These are phyloP conservation scores for Drosophila prosaltans DNA, from an alignment of 1,140 invertebrate species.

Conservation along the genomic window DNA sequence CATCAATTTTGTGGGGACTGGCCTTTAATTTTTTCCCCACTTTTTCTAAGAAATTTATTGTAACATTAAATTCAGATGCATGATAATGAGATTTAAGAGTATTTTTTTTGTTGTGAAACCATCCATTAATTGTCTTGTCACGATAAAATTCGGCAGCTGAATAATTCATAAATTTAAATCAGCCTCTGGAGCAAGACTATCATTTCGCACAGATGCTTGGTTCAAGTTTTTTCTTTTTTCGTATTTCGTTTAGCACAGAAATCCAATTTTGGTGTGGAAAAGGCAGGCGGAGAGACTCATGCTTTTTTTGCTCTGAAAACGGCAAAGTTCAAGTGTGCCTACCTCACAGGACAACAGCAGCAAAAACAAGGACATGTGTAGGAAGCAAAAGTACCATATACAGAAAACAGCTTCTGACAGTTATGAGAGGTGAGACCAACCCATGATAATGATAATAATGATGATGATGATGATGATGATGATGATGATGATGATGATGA, in stretches of 20 bases:
- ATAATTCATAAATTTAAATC: slow-evolving; percentile 52
- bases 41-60: not conserved
- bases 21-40: too few species aligned
- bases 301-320: slow-evolving; percentile 8
- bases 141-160: slow-evolving; percentile 21
- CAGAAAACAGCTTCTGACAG: slow-evolving; percentile 21
- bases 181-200: slow-evolving; percentile 40
- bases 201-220: slow-evolving; percentile 42
- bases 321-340: slow-evolving; percentile 48
- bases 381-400: slow-evolving; percentile 29
- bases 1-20: too few species aligned
- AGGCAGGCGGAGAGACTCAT: slow-evolving; percentile 33
- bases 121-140: slow-evolving; percentile 34
- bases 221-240: slow-evolving; percentile 31
- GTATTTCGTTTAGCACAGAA: slow-evolving; percentile 40
- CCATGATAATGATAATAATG: slow-evolving; percentile 45
- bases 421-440: slow-evolving; percentile 35
- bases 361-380: slow-evolving; percentile 47
- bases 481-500: slow-evolving; percentile 47
- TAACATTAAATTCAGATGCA: not conserved
- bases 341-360: slow-evolving; percentile 36
- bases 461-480: slow-evolving; percentile 56
- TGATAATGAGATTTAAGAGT: not conserved
- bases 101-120: not conserved
- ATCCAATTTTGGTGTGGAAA: slow-evolving; percentile 49